Conservation (phyloP, 2,888 invertebrate species). For the Drosophila incognita region DNA sequence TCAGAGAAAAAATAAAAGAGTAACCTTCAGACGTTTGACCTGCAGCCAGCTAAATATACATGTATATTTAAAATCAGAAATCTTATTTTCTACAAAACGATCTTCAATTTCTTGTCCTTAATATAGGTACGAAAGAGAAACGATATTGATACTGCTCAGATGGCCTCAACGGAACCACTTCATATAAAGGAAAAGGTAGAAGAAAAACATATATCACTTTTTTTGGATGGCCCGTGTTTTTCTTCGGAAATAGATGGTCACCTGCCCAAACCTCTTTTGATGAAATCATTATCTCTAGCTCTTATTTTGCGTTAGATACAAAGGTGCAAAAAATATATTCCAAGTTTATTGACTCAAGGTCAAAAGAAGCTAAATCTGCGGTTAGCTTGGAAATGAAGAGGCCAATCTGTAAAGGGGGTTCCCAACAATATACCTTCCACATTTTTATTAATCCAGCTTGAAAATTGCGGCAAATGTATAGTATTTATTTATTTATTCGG, state of each 20-base stretch:
- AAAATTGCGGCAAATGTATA: too few relatives aligned
- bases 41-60: neutral
- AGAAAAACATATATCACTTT: neutral
- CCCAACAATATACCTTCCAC: neutral
- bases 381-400: too few relatives aligned
- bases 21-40: neutral
- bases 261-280: neutral
- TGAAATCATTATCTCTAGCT: neutral
- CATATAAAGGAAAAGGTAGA: constrained; percentile 85
- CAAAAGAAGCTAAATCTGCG: neutral
- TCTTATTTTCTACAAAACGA: neutral
- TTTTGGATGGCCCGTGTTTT: too few relatives aligned
- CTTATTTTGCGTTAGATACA: neutral
- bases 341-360: neutral
- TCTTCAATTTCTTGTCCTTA: neutral
- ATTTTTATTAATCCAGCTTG: too few relatives aligned
- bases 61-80: neutral
- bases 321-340: neutral
- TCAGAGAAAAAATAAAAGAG: neutral
- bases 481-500: neutral
- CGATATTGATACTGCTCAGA: constrained; percentile 88
- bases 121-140: constrained; percentile 87
- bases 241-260: too few relatives aligned
- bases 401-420: neutral
- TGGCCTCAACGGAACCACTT: constrained; percentile 88